These are phyloP conservation scores for Adelosebastes latens DNA, from an alignment of 2,797 vertebrate genomes.

Conservation along the genomic window DNA sequence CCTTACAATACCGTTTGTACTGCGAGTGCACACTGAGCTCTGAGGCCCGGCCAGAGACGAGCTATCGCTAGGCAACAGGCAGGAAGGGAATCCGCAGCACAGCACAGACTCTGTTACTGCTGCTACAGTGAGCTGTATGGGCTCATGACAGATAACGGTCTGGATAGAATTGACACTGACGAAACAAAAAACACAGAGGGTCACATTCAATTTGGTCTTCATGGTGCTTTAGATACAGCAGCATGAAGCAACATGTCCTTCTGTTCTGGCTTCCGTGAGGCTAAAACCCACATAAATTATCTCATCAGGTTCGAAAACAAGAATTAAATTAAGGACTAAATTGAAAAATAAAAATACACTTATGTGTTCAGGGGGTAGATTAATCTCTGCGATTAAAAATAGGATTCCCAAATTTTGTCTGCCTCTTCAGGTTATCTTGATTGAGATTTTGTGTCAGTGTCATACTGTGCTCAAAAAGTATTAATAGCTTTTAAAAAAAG, in stretches of 20 bases:
- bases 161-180: slow-evolving; percentile 30
- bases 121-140: slow-evolving; percentile 34
- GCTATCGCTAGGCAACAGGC: slow-evolving; percentile 80
- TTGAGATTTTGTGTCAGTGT: not conserved
- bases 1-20: slow-evolving; percentile 57
- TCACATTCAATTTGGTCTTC: slow-evolving; percentile 17
- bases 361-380: slow-evolving; percentile 16
- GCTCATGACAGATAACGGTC: slow-evolving; percentile 41
- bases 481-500: not conserved
- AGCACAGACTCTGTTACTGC: slow-evolving; percentile 29
- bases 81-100: slow-evolving; percentile 56
- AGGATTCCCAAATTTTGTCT: not conserved
- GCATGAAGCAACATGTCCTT: slow-evolving; percentile 11
- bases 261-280: slow-evolving; percentile 12
- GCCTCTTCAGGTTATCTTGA: not conserved
- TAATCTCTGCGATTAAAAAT: slow-evolving; percentile 13
- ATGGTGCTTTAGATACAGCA: not conserved
- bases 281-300: slow-evolving; percentile 2
- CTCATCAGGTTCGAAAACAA: slow-evolving; percentile 16
- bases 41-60: slow-evolving; percentile 51
- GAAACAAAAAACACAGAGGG: slow-evolving; percentile 3
- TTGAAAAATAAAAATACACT: not conserved
- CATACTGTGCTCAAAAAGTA: not conserved
- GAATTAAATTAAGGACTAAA: slow-evolving; percentile 12
- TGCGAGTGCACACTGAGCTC: slow-evolving; percentile 50